phyloP scores from a whole-genome alignment of 2,797 vertebrate species.

The Mareca penelope region DNA sequence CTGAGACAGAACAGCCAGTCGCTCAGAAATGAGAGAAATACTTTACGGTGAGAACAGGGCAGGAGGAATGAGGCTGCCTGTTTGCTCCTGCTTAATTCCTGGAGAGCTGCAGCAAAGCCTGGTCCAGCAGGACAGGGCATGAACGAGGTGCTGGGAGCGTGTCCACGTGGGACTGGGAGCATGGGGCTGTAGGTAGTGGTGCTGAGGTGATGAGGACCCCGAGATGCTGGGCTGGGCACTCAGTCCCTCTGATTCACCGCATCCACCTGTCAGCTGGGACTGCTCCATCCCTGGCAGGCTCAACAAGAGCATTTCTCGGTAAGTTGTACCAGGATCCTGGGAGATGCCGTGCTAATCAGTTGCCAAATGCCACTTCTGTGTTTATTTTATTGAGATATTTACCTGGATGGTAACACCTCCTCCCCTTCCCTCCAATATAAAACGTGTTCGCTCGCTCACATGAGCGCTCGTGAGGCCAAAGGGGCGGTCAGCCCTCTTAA shows the following conservation, averaged over 20 bases:
- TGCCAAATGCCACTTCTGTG: neutral
- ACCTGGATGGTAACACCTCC: neutral
- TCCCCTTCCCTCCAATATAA: neutral
- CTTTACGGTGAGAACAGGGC: conserved; percentile 7
- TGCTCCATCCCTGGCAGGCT: neutral
- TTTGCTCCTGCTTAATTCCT: conserved; percentile 9
- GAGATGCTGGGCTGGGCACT: neutral
- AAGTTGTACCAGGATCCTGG: neutral
- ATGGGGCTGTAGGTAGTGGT: rapidly evolving
- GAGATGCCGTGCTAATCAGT: neutral
- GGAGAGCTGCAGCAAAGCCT: neutral
- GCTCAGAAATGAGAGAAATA: conserved; percentile 13
- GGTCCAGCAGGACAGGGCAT: neutral
- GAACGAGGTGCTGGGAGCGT: neutral
- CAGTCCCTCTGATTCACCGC: neutral
- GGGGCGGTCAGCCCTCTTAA: conserved; percentile 44
- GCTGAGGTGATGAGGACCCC: neutral
- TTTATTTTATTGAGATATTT: neutral
- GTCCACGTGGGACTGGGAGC: neutral
- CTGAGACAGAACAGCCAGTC: conserved; percentile 16
- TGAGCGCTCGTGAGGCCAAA: neutral
- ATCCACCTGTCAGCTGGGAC: neutral
- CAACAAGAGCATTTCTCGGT: neutral
- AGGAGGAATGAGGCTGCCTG: conserved; percentile 13
- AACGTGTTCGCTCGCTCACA: conserved; percentile 27